A percentile compares a stretch with the other conserved stretches of the same genome.
Conservation (phyloP, 2,888 invertebrate species). For the Epinotia demarniana region DNA sequence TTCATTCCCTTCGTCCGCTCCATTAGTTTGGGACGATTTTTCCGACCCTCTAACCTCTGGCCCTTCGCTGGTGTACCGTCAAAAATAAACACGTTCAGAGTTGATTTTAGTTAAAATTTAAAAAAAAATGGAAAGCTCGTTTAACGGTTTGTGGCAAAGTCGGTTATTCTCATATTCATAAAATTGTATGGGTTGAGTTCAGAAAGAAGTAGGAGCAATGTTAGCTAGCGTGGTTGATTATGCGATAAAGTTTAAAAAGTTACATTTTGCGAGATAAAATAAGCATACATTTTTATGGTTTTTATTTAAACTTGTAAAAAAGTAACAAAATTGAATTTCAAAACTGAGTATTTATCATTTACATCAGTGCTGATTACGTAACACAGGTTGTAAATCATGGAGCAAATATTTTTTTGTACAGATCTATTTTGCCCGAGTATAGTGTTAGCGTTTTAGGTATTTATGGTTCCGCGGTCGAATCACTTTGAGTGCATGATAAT, state of each 20-base stretch:
- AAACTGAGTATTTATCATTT: too few relatives aligned
- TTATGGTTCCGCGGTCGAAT: too few relatives aligned
- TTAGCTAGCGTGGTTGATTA: not conserved
- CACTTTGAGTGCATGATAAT: too few relatives aligned
- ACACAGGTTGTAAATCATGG: too few relatives aligned
- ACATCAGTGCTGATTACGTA: too few relatives aligned
- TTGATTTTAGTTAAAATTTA: not conserved
- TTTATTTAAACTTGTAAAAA: too few relatives aligned
- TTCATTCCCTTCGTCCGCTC: conserved; percentile 70
- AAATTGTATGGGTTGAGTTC: too few relatives aligned
- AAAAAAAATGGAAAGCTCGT: not conserved
- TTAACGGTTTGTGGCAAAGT: not conserved
- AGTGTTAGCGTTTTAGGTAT: too few relatives aligned
- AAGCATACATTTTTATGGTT: not conserved
- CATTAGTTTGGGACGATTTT: conserved; percentile 74
- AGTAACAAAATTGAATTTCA: too few relatives aligned
- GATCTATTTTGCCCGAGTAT: too few relatives aligned
- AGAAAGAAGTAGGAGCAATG: too few relatives aligned
- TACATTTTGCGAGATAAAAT: not conserved
- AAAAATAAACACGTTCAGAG: conserved; percentile 69
- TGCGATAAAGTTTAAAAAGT: not conserved
- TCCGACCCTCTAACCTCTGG: conserved; percentile 66
- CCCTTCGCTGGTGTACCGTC: conserved; percentile 56
- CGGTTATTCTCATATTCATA: not conserved
- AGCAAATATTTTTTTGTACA: too few relatives aligned